phyloP scores from a whole-genome alignment of 2,888 invertebrate species.

The Stegana nigrithorax region DNA sequence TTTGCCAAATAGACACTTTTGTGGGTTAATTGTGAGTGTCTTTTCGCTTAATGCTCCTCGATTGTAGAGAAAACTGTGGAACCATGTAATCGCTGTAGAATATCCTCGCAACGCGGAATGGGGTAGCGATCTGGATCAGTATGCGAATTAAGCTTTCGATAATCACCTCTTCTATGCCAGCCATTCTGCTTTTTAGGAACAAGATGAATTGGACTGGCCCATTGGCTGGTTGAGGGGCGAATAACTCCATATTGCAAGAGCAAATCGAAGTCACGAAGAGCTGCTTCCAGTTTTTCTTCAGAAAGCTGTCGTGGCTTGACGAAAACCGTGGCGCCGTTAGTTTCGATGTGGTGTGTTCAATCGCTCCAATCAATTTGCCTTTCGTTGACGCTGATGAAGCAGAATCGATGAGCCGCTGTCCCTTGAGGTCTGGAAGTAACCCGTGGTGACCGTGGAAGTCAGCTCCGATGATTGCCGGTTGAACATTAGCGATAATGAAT shows the following conservation, averaged over 20 bases:
- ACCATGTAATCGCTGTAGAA: too few relatives aligned
- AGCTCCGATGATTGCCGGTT: neutral
- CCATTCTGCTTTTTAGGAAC: neutral
- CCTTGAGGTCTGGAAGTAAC: neutral
- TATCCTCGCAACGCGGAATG: neutral
- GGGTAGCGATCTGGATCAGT: neutral
- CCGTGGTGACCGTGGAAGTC: neutral
- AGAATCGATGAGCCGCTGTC: neutral
- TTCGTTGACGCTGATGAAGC: neutral
- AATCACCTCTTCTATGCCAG: neutral
- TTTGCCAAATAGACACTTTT: neutral
- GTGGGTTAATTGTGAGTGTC: neutral
- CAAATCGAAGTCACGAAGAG: neutral
- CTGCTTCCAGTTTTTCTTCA: neutral
- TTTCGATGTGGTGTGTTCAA: too few relatives aligned
- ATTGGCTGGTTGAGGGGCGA: neutral
- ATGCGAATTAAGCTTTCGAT: neutral
- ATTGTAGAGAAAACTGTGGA: neutral
- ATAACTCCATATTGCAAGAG: neutral
- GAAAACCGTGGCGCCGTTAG: neutral
- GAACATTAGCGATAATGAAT: neutral
- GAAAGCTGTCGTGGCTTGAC: neutral
- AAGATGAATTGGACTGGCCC: neutral
- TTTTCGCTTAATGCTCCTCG: neutral
- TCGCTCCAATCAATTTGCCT: too few relatives aligned